A percentile compares a stretch with the other conserved stretches of the same genome.
Evolutionary conservation across 1,140 invertebrate genomes (phyloP).

Genomic region (Cephus cinctus): DNA sequence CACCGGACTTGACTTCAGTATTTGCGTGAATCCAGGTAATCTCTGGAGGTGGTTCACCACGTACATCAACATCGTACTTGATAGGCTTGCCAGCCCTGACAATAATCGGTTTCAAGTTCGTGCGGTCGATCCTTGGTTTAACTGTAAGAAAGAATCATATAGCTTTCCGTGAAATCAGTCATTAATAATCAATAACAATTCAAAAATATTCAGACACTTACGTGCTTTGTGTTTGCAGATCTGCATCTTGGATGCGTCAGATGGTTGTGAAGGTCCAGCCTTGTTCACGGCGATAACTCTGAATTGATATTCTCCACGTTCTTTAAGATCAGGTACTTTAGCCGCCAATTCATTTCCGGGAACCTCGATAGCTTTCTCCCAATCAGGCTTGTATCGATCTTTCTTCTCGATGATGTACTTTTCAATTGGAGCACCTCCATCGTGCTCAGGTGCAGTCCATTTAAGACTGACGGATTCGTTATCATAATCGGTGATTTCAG

Average conservation of each 20-base stretch:
- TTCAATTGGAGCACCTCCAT: slow-evolving; percentile 93
- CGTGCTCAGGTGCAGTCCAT: slow-evolving; percentile 87
- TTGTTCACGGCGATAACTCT: slow-evolving; percentile 95
- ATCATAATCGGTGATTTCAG: slow-evolving; percentile 89
- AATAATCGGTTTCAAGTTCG: slow-evolving; percentile 87
- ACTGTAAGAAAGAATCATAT: slow-evolving; percentile 60
- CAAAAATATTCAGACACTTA: slow-evolving; percentile 57
- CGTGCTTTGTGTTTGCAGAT: slow-evolving; percentile 86
- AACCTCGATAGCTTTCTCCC: slow-evolving; percentile 78
- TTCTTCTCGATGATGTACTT: slow-evolving; percentile 99
- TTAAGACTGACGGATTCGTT: slow-evolving; percentile 91
- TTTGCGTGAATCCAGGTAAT: slow-evolving; percentile 80
- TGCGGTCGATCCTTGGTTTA: slow-evolving; percentile 95
- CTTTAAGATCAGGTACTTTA: slow-evolving; percentile 83
- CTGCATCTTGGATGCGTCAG: slow-evolving; percentile 90
- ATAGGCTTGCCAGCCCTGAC: slow-evolving; percentile 90
- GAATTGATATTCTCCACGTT: slow-evolving; percentile 94
- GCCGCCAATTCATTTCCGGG: slow-evolving; percentile 75
- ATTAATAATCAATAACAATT: slow-evolving; percentile 1
- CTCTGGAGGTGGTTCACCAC: slow-evolving; percentile 91
- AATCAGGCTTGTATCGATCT: slow-evolving; percentile 76
- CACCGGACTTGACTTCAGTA: slow-evolving; percentile 60
- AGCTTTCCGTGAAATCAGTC: background rate
- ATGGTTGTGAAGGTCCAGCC: slow-evolving; percentile 90
- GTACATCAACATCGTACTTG: slow-evolving; percentile 90